Evolutionary conservation across 2,113 vertebrate species (phyloP), one percentile per base, ranked within the genome.

Genomic region (Nanger granti): DNA sequence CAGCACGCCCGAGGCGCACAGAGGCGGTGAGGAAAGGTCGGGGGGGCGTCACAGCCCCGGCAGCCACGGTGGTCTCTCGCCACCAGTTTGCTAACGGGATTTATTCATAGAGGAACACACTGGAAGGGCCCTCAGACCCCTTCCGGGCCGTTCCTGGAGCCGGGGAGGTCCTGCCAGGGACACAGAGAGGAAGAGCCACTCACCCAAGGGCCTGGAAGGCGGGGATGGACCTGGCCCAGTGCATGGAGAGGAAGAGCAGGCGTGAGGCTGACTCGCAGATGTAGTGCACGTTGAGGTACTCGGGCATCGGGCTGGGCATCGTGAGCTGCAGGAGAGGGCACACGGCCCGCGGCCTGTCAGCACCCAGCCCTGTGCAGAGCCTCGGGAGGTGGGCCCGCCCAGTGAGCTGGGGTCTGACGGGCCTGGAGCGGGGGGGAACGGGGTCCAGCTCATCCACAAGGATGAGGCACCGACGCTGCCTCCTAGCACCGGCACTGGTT

Each of bases 201-300:
- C 98, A 99, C 99, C 99, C 99, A 29, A 99, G 99, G 97, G 99
- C 99, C 93, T 99, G 99, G 98, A 99, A 99, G 73, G 99, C 99
- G 76, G 99, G 99, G 96, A 99, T 99, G 96, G 99, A 99, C 93
- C 99, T 99, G 8, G 99, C 99, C 99, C 99, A 99, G 99, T 99
- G 99, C 99, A 99, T 99, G 95, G 99, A 99, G 59, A 99, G 99
- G 98, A 99, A 99, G 87, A 99, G 99, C 64, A 99, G 99, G 59
- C 99, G 99, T 73, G 99, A 99, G 0, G 99, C 99, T 15, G 99
- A 99, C 98, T 99, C 99, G 69, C 99, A 99, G 98, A 99, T 99
- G 98, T 99, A 99, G 98, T 99, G 99, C 49, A 99, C 99, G 41
- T 99, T 99, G 98, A 99, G 99, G 98, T 99, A 99, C 97, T 99